These are phyloP conservation scores for Chromobotia macracanthus DNA, from an alignment of 2,797 vertebrate species.

Conservation along the genomic window DNA sequence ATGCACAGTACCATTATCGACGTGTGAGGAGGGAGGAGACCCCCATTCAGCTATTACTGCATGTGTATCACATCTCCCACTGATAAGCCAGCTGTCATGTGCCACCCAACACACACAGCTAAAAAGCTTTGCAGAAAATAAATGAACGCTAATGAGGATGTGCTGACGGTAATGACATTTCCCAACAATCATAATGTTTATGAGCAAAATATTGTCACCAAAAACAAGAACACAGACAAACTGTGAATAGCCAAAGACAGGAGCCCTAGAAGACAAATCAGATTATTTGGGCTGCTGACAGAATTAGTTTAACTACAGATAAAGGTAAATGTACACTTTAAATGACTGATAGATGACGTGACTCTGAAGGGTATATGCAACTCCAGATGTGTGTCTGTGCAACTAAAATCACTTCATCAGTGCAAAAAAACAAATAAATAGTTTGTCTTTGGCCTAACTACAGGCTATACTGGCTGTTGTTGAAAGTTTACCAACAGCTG, in stretches of 20 bases:
- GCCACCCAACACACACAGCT: neutral
- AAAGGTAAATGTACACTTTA: neutral
- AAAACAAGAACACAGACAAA: neutral
- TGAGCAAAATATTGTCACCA: neutral
- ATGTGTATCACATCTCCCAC: conserved; percentile 3
- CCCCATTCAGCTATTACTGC: conserved; percentile 9
- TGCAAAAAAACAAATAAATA: too few species aligned
- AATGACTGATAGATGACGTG: neutral
- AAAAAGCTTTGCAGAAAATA: conserved; percentile 21
- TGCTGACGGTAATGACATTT: conserved; percentile 22
- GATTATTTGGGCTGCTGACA: neutral
- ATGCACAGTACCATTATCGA: conserved; percentile 49
- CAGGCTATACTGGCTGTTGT: too few species aligned
- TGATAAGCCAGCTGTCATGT: conserved; percentile 14
- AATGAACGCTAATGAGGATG: conserved; percentile 27
- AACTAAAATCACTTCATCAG: neutral
- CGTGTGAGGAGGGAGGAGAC: conserved; percentile 37
- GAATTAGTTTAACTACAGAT: neutral
- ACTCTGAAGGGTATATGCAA: neutral
- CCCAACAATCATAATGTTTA: conserved; percentile 11
- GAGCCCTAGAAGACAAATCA: neutral
- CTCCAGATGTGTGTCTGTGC: neutral
- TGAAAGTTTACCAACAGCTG: too few species aligned
- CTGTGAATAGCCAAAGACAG: too few species aligned
- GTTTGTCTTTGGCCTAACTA: too few species aligned